Evolutionary conservation across 2,797 vertebrate species (phyloP), one percentile per base, ranked within the genome.

Genomic region (Tarsius wallacei): DNA sequence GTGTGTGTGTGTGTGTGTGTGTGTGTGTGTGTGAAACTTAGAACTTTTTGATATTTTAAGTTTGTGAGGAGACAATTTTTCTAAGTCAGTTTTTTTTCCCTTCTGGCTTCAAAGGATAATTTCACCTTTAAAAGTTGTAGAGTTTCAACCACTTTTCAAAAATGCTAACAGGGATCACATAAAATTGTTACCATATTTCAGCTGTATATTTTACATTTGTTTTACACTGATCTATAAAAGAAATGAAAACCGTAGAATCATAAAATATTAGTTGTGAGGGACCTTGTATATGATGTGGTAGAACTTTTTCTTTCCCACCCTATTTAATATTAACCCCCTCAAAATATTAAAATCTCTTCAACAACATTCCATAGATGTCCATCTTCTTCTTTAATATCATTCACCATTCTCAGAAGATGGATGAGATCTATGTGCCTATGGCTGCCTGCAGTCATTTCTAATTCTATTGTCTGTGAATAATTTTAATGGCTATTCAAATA

Each of bases 401-500:
- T 76, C 28, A 64, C 11, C 6, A 19, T 49, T 92, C 53, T 61
- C 59, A 51, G 33, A 71, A 92, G 87, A 86, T 13, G 63, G 51
- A 77, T n/a, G 10, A 86, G 15, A 47, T 73, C n/a, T 51, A 22
- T 42, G 74, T 76, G 66, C 16, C 59, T 80, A 4, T 36, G 80
- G 74, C 53, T 91, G 19, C 51, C 51, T 59, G 53, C 24, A 96
- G 47, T 96, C 80, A 91, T 87, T 71, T 77, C 49, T 95, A 82
- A 89, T 74, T 76, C n/a, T 91, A n/a, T 66, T 93, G 63, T 76
- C 84, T 89, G 64, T 51, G 63, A 76, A 53, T 84, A 70, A 94
- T 96, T 96, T 93, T 89, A 80, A 86, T 63, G 36, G 31, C 63
- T 89, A 22, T 86, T 93, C 53, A 76, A 78, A 86, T 94, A 95